Percentiles rank a stretch among this genome's conserved stretches.
Conservation (phyloP, 2,888 invertebrate genomes). For the Yponomeuta malinellus region DNA sequence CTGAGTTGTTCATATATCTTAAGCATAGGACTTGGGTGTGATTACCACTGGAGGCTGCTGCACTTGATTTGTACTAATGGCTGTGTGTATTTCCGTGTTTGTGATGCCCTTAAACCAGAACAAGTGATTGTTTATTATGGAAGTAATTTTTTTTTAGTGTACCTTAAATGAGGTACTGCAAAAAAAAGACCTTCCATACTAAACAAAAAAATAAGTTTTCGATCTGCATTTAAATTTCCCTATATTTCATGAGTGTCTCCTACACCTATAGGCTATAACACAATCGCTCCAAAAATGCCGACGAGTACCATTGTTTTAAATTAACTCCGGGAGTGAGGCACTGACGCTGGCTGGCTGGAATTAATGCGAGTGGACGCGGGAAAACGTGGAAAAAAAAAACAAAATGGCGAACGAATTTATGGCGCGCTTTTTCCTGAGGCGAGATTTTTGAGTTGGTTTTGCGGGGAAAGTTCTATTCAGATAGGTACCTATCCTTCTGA, state of each 20-base stretch:
- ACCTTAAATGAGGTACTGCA: too few species aligned
- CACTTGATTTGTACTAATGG: too few species aligned
- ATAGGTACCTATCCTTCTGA: neutral
- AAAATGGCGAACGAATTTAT: constrained; percentile 9
- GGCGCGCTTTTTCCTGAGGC: neutral
- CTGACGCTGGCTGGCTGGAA: constrained; percentile 3
- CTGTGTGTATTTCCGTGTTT: too few species aligned
- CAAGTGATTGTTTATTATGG: too few species aligned
- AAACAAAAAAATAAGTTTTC: too few species aligned
- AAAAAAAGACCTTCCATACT: too few species aligned
- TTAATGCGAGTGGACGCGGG: constrained; percentile 3
- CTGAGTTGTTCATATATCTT: too few species aligned
- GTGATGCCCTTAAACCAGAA: too few species aligned
- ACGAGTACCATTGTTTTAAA: constrained; percentile 12
- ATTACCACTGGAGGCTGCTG: too few species aligned
- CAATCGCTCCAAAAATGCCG: constrained; percentile 2
- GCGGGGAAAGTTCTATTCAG: neutral
- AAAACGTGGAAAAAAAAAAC: neutral
- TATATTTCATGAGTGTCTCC: neutral
- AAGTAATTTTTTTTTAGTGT: too few species aligned
- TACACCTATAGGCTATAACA: neutral
- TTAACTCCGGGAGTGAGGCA: constrained; percentile 8
- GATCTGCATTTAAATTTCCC: too few species aligned
- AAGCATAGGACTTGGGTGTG: too few species aligned
- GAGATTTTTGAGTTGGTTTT: constrained; percentile 1